These are phyloP conservation scores for Agraylea sexmaculata DNA, from an alignment of 1,140 invertebrate species.

Conservation along the genomic window DNA sequence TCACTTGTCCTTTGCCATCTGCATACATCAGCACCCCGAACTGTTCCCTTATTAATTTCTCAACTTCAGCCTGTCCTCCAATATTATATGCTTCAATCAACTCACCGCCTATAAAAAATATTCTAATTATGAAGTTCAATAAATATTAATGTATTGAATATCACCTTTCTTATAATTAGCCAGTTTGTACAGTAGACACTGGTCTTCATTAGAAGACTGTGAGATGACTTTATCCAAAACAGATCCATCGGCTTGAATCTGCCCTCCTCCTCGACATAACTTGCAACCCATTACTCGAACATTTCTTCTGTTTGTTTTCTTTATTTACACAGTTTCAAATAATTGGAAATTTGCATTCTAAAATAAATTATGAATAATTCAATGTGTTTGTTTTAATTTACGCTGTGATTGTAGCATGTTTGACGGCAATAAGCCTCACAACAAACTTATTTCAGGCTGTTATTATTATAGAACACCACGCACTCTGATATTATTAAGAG, in stretches of 20 bases:
- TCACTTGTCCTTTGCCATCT: constrained; percentile 72
- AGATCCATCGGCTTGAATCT: constrained; percentile 49
- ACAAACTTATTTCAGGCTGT: no score
- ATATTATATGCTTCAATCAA: constrained; percentile 74
- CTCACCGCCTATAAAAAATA: constrained; percentile 49
- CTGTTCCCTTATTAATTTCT: constrained; percentile 77
- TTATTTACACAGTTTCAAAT: no score
- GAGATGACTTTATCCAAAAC: constrained; percentile 79
- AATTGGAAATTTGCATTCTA: no score
- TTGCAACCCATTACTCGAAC: constrained; percentile 31
- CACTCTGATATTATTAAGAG: no score
- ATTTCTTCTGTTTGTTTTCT: no score
- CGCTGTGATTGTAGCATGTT: no score
- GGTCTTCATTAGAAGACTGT: constrained; percentile 70
- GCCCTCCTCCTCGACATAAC: constrained; percentile 32
- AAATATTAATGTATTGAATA: background rate
- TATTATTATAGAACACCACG: no score
- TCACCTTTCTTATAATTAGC: constrained; percentile 80
- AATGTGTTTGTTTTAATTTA: no score
- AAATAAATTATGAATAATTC: no score
- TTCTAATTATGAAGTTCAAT: background rate
- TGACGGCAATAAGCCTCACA: no score
- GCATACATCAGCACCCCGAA: constrained; percentile 83
- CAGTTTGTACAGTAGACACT: constrained; percentile 73
- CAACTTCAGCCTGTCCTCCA: constrained; percentile 67